Percentiles rank a stretch among this genome's conserved stretches.
Conservation (phyloP, 2,113 vertebrate genomes). For the Scomber scombrus region DNA sequence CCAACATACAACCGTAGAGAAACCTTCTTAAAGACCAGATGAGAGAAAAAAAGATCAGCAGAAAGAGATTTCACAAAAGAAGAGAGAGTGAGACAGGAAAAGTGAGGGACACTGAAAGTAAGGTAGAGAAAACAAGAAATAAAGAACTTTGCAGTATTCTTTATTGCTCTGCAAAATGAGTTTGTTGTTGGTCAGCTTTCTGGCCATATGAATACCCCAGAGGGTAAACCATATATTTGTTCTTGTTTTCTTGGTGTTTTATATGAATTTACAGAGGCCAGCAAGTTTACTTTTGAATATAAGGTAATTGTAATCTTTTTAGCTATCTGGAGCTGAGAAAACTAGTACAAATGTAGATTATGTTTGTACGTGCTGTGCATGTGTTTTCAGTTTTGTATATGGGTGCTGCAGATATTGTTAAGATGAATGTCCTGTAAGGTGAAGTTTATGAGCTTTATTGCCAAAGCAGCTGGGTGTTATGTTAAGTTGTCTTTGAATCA, state of each 20-base stretch:
- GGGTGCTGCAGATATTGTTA: not conserved
- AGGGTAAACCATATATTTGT: not conserved
- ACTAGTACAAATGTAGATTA: not conserved
- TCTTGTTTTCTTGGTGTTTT: not conserved
- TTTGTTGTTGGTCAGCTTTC: slow-evolving; percentile 27
- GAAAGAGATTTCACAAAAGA: not conserved
- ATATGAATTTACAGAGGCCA: slow-evolving; percentile 1
- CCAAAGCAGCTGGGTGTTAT: not conserved
- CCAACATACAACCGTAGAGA: slow-evolving; percentile 45
- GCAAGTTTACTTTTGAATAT: not conserved
- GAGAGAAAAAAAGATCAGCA: slow-evolving; percentile 8
- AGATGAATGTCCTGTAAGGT: not conserved
- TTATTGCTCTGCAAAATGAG: slow-evolving; percentile 29
- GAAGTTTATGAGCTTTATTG: too few species aligned
- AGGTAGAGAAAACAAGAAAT: not conserved
- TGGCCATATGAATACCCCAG: not conserved
- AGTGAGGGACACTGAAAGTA: not conserved
- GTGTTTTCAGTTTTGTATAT: too few species aligned
- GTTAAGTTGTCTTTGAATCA: not conserved
- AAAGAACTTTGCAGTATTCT: slow-evolving; percentile 6
- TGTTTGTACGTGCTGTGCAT: too few species aligned
- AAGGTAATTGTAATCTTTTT: not conserved
- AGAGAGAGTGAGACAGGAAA: not conserved
- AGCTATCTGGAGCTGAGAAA: not conserved
- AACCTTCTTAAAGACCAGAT: slow-evolving; percentile 24